A percentile compares a stretch with the other conserved stretches of the same genome.
These are phyloP conservation scores for Grapholita molesta DNA, from an alignment of 1,140 invertebrate species.

Conservation along the genomic window DNA sequence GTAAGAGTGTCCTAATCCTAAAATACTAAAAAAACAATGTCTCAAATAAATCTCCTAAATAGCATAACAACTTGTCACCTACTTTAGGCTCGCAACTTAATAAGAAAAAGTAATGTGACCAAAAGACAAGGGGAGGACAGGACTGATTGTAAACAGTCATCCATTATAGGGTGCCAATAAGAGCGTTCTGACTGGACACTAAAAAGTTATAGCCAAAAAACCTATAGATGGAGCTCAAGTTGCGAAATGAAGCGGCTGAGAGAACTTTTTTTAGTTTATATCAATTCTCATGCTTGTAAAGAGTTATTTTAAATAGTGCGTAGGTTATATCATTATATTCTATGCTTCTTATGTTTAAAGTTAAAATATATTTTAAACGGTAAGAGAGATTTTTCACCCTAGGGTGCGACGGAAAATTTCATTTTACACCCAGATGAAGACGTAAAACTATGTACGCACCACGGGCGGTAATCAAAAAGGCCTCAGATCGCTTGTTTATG, in stretches of 20 bases:
- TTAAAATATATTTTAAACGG: too few species aligned
- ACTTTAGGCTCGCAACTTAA: not conserved
- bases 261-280: not conserved
- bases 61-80: not conserved
- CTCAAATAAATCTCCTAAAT: not conserved
- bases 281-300: not conserved
- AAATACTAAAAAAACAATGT: too few species aligned
- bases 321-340: too few species aligned
- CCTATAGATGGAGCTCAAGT: not conserved
- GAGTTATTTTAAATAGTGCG: too few species aligned
- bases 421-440: too few species aligned
- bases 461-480: too few species aligned
- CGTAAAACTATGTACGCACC: too few species aligned
- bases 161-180: not conserved
- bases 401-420: too few species aligned
- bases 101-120: not conserved
- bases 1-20: too few species aligned
- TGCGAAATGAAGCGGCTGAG: not conserved
- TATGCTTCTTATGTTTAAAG: too few species aligned
- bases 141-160: constrained; percentile 3
- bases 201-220: not conserved
- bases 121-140: not conserved
- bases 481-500: too few species aligned
- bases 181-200: not conserved
- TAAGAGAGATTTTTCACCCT: too few species aligned